A percentile compares a stretch with the other conserved stretches of the same genome.
These are phyloP conservation scores for Bubo blakistoni DNA, from an alignment of 2,113 vertebrate species.

Conservation along the genomic window DNA sequence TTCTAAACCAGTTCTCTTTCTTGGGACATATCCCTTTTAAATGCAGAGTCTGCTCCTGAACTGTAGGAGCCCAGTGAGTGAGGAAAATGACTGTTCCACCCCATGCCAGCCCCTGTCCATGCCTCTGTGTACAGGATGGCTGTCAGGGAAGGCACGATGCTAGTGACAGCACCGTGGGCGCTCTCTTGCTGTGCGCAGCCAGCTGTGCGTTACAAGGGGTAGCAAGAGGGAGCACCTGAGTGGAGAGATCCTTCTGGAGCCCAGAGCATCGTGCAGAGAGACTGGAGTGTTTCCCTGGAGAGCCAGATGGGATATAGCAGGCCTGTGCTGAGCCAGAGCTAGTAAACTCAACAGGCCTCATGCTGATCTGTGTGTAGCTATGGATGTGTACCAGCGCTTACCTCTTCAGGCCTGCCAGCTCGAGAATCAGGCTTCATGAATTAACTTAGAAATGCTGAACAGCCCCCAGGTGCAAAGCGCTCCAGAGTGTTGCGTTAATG, in stretches of 20 bases:
- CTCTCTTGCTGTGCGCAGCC: neutral
- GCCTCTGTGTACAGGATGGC: neutral
- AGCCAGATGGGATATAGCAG: neutral
- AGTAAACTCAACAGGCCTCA: neutral
- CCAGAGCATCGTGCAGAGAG: neutral
- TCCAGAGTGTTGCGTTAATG: neutral
- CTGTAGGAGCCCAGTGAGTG: neutral
- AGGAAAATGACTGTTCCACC: accelerated
- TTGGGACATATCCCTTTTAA: neutral
- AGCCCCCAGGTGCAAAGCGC: neutral
- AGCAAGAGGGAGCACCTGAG: neutral
- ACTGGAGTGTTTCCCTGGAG: neutral
- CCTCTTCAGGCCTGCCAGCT: neutral
- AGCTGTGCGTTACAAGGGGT: neutral
- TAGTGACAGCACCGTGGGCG: accelerated
- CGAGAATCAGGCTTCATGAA: neutral
- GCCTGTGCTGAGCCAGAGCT: neutral
- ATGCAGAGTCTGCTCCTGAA: neutral
- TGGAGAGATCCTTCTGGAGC: neutral
- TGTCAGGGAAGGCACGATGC: neutral
- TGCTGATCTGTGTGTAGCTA: neutral
- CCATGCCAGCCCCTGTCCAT: accelerated
- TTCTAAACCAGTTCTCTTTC: neutral
- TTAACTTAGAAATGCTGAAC: neutral
- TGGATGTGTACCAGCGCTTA: neutral